Conservation (phyloP, 2,797 vertebrate species). For the Spinus pinus region DNA sequence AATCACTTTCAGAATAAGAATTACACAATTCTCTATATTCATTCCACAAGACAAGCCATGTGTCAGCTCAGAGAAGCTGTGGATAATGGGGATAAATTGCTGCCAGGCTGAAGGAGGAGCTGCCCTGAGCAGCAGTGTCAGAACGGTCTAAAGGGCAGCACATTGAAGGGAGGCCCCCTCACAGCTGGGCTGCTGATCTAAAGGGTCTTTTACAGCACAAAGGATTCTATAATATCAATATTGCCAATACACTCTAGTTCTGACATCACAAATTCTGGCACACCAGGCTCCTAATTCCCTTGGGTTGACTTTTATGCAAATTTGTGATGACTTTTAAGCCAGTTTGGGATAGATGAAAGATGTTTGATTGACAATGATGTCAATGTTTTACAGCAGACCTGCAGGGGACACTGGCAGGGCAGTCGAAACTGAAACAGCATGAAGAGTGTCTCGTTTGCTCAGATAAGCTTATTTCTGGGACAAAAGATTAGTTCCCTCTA, state of each 20-base stretch:
- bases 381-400: background rate
- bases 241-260: background rate
- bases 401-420: background rate
- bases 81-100: background rate
- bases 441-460: background rate
- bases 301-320: background rate
- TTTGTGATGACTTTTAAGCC: background rate
- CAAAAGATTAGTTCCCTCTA: slow-evolving; percentile 13
- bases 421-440: background rate
- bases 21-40: background rate
- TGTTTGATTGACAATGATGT: background rate
- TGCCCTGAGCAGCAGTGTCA: fast-evolving
- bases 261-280: background rate
- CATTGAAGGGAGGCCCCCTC: background rate
- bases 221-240: background rate
- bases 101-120: background rate
- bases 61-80: background rate
- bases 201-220: background rate
- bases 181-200: fast-evolving
- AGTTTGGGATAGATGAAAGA: background rate
- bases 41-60: background rate
- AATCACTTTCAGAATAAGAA: background rate
- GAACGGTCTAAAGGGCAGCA: background rate
- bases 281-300: background rate
- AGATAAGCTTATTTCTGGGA: slow-evolving; percentile 12